These are phyloP conservation scores for Ophion ellenae DNA, from an alignment of 2,888 invertebrate genomes.

Conservation along the genomic window DNA sequence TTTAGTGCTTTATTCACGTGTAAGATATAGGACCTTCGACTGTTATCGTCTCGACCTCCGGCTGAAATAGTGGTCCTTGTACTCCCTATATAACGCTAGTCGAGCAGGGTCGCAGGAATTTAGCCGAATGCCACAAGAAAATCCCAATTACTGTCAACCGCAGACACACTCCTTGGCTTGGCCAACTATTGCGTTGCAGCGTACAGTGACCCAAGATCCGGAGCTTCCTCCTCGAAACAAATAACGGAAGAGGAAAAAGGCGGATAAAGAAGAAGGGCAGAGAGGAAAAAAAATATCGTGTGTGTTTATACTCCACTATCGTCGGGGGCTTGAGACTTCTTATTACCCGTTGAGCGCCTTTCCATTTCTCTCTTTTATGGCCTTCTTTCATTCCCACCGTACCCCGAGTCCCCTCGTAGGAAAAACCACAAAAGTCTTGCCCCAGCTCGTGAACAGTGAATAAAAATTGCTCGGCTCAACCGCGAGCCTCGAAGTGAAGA, in stretches of 20 bases:
- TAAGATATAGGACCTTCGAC: background rate
- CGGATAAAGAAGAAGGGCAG: slow-evolving; percentile 9
- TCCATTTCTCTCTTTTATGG: slow-evolving; percentile 59
- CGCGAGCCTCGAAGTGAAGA: background rate
- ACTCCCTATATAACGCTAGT: slow-evolving; percentile 22
- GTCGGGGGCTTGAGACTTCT: slow-evolving; percentile 54
- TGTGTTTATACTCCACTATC: slow-evolving; percentile 35
- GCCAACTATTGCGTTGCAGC: slow-evolving; percentile 49
- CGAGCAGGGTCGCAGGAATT: slow-evolving; percentile 73
- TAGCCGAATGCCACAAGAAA: slow-evolving; percentile 75
- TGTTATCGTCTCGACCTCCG: slow-evolving; percentile 7
- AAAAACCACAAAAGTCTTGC: slow-evolving; percentile 38
- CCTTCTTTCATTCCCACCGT: slow-evolving; percentile 42
- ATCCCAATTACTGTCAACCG: slow-evolving; percentile 81
- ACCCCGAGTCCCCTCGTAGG: background rate
- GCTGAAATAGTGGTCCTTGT: background rate
- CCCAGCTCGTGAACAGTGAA: slow-evolving; percentile 29
- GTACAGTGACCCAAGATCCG: slow-evolving; percentile 27
- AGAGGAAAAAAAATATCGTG: slow-evolving; percentile 40
- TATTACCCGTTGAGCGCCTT: slow-evolving; percentile 60
- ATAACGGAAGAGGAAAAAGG: slow-evolving; percentile 39
- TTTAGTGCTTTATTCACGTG: background rate
- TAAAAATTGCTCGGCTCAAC: slow-evolving; percentile 35
- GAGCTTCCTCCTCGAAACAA: slow-evolving; percentile 54
- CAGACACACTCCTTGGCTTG: slow-evolving; percentile 72